Conservation (phyloP, 2,113 vertebrate genomes). For the Mormoops blainvillei region DNA sequence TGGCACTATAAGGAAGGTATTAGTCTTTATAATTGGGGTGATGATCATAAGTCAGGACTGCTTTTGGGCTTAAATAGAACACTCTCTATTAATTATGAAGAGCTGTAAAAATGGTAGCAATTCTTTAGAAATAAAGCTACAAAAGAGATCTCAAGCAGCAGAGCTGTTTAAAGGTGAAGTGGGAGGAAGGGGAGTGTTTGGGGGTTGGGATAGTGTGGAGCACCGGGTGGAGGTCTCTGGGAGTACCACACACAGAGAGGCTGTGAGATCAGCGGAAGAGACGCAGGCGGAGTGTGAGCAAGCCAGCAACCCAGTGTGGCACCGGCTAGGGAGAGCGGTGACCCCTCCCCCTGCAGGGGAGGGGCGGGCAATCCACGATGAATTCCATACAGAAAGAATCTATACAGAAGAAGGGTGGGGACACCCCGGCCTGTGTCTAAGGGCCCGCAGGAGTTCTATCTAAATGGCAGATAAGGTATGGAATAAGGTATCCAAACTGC, state of each 20-base stretch:
- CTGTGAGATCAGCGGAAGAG: background rate
- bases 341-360: background rate
- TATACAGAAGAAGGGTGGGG: background rate
- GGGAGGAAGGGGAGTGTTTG: background rate
- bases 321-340: background rate
- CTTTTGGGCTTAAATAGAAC: background rate
- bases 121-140: background rate
- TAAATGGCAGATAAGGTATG: background rate
- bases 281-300: too few relatives aligned
- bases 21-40: background rate
- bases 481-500: background rate
- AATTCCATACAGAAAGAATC: background rate
- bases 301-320: rapidly evolving
- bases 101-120: background rate
- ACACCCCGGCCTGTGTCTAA: background rate
- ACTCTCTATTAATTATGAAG: constrained; percentile 6
- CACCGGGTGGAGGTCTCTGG: background rate
- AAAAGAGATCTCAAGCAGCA: background rate
- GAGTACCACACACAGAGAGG: rapidly evolving
- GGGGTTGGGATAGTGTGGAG: too few relatives aligned
- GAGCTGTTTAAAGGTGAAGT: background rate
- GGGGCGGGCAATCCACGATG: too few relatives aligned
- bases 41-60: background rate
- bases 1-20: background rate
- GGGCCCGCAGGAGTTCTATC: background rate